These are phyloP conservation scores for Cheirogaleus medius DNA, from an alignment of 2,113 vertebrate species.

Conservation along the genomic window DNA sequence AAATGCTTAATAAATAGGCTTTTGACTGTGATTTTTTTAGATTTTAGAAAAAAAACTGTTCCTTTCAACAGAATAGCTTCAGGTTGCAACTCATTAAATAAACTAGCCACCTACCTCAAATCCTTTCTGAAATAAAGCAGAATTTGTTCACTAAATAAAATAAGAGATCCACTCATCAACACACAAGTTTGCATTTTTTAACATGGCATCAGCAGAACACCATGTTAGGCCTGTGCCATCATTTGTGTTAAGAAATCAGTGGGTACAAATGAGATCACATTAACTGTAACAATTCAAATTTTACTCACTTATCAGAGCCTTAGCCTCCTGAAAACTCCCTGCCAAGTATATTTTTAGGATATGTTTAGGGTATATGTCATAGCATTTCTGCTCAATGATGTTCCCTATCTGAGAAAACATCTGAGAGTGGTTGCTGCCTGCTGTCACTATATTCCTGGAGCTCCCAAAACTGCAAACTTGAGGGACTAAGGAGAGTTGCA, in stretches of 20 bases:
- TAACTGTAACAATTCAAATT: not conserved
- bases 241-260: not conserved
- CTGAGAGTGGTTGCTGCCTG: not conserved
- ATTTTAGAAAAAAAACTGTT: not conserved
- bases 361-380: not conserved
- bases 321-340: not conserved
- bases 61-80: not conserved
- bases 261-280: not conserved
- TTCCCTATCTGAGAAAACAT: not conserved
- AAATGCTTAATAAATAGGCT: not conserved
- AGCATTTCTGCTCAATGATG: not conserved
- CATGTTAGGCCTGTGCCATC: not conserved
- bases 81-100: not conserved
- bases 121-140: conserved; percentile 5
- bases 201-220: not conserved
- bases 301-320: not conserved
- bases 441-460: not conserved
- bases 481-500: not conserved
- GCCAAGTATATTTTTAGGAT: not conserved
- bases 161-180: not conserved
- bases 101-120: not conserved
- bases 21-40: not conserved
- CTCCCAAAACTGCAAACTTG: not conserved
- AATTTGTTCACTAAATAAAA: not conserved
- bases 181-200: not conserved